Percentiles rank a stretch among this genome's conserved stretches.
Evolutionary conservation across 2,113 vertebrate genomes (phyloP).

Genomic region (Ictalurus furcatus): DNA sequence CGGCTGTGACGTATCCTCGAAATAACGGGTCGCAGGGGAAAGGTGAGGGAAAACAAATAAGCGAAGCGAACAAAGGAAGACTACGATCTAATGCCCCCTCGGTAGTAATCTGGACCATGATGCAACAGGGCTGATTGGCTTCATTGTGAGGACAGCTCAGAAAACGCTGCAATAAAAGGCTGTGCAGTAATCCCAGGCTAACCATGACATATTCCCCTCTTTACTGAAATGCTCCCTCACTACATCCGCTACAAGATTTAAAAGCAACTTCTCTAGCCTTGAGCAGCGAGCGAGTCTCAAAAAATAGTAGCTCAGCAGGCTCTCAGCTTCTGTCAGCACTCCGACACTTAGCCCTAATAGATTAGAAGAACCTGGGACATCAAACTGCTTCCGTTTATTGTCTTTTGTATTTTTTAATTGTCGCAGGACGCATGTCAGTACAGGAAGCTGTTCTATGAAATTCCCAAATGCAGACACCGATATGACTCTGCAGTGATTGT

Average conservation of each 20-base stretch:
- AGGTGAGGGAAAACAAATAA: background rate
- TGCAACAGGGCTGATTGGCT: background rate
- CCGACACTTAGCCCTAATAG: background rate
- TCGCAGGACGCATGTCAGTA: background rate
- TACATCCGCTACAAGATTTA: background rate
- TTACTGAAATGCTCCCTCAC: background rate
- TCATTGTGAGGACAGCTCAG: background rate
- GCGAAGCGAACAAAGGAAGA: background rate
- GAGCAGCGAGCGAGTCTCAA: background rate
- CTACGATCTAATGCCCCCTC: background rate
- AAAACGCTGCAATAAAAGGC: background rate
- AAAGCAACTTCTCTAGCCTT: background rate
- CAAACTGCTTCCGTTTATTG: background rate
- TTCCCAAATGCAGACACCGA: no score
- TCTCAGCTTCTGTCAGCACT: background rate
- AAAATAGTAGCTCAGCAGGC: background rate
- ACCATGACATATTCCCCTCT: background rate
- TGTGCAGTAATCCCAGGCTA: background rate
- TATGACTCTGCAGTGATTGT: background rate
- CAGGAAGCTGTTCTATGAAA: no score
- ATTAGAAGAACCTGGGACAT: background rate
- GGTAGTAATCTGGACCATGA: slow-evolving; percentile 10
- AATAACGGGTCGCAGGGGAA: background rate
- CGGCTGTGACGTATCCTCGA: background rate
- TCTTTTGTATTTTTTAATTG: background rate